Conservation (phyloP, 2,797 vertebrate genomes). For the Adelosebastes latens region DNA sequence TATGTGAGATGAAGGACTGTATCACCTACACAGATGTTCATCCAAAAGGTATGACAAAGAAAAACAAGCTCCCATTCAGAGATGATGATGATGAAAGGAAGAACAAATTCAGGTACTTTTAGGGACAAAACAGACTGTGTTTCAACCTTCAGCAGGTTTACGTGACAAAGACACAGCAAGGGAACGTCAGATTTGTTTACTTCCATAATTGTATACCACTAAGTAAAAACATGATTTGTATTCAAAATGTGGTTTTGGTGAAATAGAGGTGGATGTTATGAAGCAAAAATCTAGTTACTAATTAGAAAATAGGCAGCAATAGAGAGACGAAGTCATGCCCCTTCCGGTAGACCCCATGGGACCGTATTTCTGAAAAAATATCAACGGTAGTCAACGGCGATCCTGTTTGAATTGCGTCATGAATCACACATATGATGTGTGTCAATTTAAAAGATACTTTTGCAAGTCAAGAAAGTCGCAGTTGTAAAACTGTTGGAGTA, state of each 20-base stretch:
- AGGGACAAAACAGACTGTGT: not conserved
- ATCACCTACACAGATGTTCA: slow-evolving; percentile 5
- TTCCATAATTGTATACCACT: not conserved
- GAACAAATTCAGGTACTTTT: slow-evolving; percentile 32
- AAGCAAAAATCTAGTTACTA: not conserved
- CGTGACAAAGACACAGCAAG: not conserved
- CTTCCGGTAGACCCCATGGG: too few species aligned
- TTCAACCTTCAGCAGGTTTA: not conserved
- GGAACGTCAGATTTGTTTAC: not conserved
- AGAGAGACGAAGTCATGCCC: too few species aligned
- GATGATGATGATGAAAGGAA: slow-evolving; percentile 7
- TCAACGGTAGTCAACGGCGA: too few species aligned
- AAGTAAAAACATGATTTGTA: not conserved
- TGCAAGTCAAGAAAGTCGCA: too few species aligned
- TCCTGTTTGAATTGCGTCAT: too few species aligned
- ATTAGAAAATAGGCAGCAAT: slow-evolving; percentile 9
- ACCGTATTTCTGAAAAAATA: too few species aligned
- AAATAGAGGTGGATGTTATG: not conserved
- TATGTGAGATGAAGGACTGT: not conserved
- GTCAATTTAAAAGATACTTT: too few species aligned
- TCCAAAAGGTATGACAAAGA: not conserved
- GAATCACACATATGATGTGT: too few species aligned
- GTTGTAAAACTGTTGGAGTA: too few species aligned
- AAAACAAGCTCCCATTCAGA: slow-evolving; percentile 2
- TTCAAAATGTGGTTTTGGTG: not conserved